Percentiles rank a stretch among this genome's conserved stretches.
These are phyloP conservation scores for Stomatorhinus ivindoensis DNA, from an alignment of 2,113 vertebrate genomes.

Conservation along the genomic window DNA sequence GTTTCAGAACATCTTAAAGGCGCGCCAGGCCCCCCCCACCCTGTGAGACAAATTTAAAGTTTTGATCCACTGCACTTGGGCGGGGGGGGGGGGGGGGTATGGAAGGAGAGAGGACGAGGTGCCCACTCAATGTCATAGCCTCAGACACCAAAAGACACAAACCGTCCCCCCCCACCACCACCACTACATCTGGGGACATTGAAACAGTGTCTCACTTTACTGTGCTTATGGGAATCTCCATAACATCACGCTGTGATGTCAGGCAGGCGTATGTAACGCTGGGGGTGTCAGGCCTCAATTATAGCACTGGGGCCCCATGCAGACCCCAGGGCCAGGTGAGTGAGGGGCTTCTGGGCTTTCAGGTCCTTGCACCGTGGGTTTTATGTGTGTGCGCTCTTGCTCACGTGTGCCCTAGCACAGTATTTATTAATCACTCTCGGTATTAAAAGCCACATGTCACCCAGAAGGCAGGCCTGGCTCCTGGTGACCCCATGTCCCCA, in stretches of 20 bases:
- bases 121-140: slow-evolving; percentile 21
- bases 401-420: not conserved
- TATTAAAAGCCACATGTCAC: slow-evolving; percentile 3
- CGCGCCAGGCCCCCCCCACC: slow-evolving; percentile 29
- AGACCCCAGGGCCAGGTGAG: slow-evolving; percentile 14
- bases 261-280: slow-evolving; percentile 35
- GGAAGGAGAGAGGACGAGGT: slow-evolving; percentile 35
- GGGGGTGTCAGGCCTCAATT: slow-evolving; percentile 34
- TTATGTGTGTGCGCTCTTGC: not conserved
- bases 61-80: slow-evolving; percentile 13
- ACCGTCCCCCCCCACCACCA: slow-evolving; percentile 9
- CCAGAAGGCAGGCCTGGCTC: not conserved
- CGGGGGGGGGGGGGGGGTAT: not conserved
- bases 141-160: not conserved
- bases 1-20: slow-evolving; percentile 35
- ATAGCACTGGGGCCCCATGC: slow-evolving; percentile 21
- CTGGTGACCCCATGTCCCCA: not conserved
- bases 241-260: slow-evolving; percentile 33
- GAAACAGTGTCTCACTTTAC: slow-evolving; percentile 29
- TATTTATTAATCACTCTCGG: not conserved
- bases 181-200: slow-evolving; percentile 52
- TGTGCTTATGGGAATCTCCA: slow-evolving; percentile 7
- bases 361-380: not conserved
- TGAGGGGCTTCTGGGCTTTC: not conserved
- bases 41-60: slow-evolving; percentile 24